Conservation (phyloP, 2,797 vertebrate species). For the Pipistrellus nathusii region DNA sequence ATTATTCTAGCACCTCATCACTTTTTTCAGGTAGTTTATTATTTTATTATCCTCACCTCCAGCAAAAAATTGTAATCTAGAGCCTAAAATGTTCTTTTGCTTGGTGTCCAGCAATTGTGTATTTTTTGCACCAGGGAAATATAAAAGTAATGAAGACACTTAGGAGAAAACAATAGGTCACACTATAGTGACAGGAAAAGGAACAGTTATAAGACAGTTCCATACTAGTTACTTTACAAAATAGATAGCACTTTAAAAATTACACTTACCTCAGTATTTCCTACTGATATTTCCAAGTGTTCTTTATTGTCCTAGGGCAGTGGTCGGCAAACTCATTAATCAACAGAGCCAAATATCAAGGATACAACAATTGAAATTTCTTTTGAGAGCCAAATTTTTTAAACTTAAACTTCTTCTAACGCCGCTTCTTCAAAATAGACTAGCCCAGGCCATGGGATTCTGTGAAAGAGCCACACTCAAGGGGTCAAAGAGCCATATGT, state of each 20-base stretch:
- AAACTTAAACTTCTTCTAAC: too few species aligned
- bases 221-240: background rate
- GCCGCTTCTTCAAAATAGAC: too few species aligned
- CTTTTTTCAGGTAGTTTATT: background rate
- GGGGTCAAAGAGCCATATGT: too few species aligned
- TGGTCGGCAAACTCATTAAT: too few species aligned
- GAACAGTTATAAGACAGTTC: background rate
- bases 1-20: background rate
- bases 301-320: background rate
- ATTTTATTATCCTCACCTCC: background rate
- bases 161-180: background rate
- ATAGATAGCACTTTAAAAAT: background rate
- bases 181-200: background rate
- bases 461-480: too few species aligned
- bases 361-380: too few species aligned
- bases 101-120: background rate
- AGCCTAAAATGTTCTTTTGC: slow-evolving; percentile 1
- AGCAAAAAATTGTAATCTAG: slow-evolving; percentile 19
- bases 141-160: background rate
- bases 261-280: background rate
- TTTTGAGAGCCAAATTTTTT: too few species aligned
- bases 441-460: too few species aligned
- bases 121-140: background rate
- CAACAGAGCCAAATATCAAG: too few species aligned
- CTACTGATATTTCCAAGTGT: background rate